Evolutionary conservation across 2,797 vertebrate species (phyloP).

Genomic region (Lithobates sylvaticus): DNA sequence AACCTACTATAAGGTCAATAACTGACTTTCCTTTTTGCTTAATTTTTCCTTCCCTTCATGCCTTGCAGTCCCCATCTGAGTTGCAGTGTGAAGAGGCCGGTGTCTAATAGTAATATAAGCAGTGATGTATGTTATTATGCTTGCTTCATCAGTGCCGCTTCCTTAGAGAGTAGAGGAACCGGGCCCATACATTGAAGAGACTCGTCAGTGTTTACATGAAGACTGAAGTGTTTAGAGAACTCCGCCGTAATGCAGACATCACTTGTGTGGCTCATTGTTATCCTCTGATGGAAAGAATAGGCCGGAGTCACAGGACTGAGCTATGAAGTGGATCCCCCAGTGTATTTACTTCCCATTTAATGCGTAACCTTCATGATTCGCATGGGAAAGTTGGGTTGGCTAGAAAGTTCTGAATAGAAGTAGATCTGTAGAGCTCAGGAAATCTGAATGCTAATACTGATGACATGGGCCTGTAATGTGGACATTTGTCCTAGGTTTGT

Average conservation of each 20-base stretch:
- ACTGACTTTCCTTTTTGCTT: no score
- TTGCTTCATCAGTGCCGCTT: constrained; percentile 6
- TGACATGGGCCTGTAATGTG: no score
- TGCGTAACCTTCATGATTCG: constrained; percentile 10
- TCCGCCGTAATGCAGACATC: not conserved
- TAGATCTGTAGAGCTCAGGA: not conserved
- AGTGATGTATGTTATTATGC: constrained; percentile 14
- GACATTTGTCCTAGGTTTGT: no score
- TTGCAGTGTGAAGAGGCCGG: not conserved
- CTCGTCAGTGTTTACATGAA: constrained; percentile 51
- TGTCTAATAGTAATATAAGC: not conserved
- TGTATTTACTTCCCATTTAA: constrained; percentile 6
- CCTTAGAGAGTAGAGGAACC: constrained; percentile 30
- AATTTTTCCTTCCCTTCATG: not conserved
- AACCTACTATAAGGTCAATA: no score
- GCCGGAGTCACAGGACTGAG: constrained; percentile 40
- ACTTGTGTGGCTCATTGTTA: constrained; percentile 39
- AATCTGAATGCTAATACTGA: not conserved
- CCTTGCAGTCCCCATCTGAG: not conserved
- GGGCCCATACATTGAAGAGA: constrained; percentile 18
- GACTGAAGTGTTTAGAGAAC: constrained; percentile 37
- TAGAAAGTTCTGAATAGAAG: not conserved
- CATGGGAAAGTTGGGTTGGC: constrained; percentile 6
- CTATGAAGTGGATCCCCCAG: constrained; percentile 28
- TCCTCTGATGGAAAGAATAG: constrained; percentile 10